Conservation (phyloP, 2,888 invertebrate species). For the Agrotis ipsilon region DNA sequence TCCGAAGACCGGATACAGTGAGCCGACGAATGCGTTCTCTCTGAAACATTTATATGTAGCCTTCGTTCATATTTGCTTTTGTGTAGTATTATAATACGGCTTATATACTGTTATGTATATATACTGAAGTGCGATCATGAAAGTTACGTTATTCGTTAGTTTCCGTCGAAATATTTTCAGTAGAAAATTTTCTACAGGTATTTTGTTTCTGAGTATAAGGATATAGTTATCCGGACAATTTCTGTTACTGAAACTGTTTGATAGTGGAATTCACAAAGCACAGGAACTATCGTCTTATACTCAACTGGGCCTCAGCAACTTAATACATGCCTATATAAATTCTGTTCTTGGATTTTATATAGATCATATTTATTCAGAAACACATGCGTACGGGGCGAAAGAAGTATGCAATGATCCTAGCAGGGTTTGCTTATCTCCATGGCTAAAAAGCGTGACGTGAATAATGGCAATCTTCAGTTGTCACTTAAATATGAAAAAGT, state of each 20-base stretch:
- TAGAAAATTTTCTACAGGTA: constrained; percentile 11
- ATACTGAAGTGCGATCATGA: constrained; percentile 17
- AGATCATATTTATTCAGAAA: no score
- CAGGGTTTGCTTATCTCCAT: no score
- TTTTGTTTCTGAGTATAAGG: neutral
- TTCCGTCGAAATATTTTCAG: constrained; percentile 29
- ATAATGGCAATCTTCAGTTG: neutral
- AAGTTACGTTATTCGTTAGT: constrained; percentile 15
- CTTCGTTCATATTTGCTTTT: constrained; percentile 57
- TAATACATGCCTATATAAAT: no score
- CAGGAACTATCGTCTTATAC: no score
- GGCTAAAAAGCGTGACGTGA: no score
- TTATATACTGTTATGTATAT: constrained; percentile 23
- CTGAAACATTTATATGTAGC: constrained; percentile 60
- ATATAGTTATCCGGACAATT: neutral
- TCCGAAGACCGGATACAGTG: constrained; percentile 71
- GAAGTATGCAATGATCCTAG: no score
- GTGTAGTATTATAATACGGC: constrained; percentile 48
- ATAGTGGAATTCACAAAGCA: neutral
- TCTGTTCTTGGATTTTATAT: no score
- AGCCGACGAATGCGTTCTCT: constrained; percentile 63
- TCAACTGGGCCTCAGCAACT: no score
- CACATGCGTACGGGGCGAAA: no score
- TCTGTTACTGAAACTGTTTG: neutral
- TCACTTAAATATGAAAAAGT: neutral